Evolutionary conservation across 2,888 invertebrate species (phyloP).

Genomic region (Hemicrepidius hirtus): DNA sequence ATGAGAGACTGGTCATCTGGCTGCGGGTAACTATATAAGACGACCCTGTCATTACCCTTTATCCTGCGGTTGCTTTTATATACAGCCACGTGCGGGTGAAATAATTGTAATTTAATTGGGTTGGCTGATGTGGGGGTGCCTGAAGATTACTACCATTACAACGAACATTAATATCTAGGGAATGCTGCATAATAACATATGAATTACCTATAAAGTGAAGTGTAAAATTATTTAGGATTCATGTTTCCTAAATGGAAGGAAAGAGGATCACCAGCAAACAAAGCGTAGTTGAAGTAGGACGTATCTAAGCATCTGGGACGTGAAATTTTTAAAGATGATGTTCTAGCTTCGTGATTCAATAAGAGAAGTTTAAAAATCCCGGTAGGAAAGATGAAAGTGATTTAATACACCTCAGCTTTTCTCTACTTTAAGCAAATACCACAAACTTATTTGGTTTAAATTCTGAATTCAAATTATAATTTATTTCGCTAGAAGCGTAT

Average conservation of each 20-base stretch:
- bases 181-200: constrained; percentile 40
- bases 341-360: neutral
- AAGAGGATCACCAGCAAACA: neutral
- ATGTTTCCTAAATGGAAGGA: constrained; percentile 26
- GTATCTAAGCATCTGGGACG: constrained; percentile 9
- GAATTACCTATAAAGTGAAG: constrained; percentile 33
- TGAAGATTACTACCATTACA: constrained; percentile 44
- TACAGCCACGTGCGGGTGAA: constrained; percentile 46
- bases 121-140: constrained; percentile 40
- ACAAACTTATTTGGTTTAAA: too few relatives aligned
- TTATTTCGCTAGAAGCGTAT: too few relatives aligned
- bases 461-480: too few relatives aligned
- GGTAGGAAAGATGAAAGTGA: too few relatives aligned
- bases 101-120: constrained; percentile 50
- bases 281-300: constrained; percentile 8
- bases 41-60: constrained; percentile 47
- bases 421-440: too few relatives aligned
- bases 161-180: constrained; percentile 38
- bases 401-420: too few relatives aligned
- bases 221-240: constrained; percentile 34
- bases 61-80: constrained; percentile 49
- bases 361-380: neutral
- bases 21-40: constrained; percentile 41
- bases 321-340: neutral
- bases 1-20: constrained; percentile 33